phyloP scores from a whole-genome alignment of 2,797 vertebrate species.

The Garrulus glandarius region DNA sequence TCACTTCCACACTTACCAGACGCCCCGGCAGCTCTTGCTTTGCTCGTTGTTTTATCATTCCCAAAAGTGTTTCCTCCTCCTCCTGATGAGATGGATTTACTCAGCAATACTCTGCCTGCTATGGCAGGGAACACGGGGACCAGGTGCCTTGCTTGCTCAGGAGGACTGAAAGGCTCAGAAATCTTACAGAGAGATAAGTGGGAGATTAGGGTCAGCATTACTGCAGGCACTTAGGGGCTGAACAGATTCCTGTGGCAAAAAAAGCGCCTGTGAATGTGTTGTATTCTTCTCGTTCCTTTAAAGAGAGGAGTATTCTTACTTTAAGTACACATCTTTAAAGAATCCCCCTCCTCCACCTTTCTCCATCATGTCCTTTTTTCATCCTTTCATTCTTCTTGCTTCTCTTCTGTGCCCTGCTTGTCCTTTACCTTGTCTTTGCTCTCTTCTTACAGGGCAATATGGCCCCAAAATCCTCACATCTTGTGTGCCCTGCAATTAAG shows the following conservation, averaged over 20 bases:
- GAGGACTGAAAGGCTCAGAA: constrained; percentile 66
- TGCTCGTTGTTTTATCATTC: constrained; percentile 67
- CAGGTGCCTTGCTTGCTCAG: not conserved
- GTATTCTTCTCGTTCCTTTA: not conserved
- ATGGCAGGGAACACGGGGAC: not conserved
- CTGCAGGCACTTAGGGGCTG: not conserved
- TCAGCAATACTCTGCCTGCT: not conserved
- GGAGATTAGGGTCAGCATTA: constrained; percentile 78
- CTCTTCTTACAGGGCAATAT: not conserved
- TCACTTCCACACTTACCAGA: constrained; percentile 37
- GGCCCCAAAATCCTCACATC: not conserved
- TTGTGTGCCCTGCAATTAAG: not conserved
- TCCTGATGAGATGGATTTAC: not conserved
- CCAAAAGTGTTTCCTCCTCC: not conserved
- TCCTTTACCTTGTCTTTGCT: not conserved
- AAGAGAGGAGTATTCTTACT: not conserved
- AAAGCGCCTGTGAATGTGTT: not conserved
- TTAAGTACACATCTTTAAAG: not conserved
- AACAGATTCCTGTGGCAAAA: not conserved
- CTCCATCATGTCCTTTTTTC: not conserved
- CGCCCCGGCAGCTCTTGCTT: constrained; percentile 45
- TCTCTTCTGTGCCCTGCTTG: not conserved
- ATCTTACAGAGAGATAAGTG: constrained; percentile 62
- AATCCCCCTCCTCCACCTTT: not conserved
- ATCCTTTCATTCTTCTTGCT: not conserved